Percentiles rank a stretch among this genome's conserved stretches.
Evolutionary conservation across 1,140 invertebrate genomes (phyloP).

Genomic region (Pseudoatta argentina): DNA sequence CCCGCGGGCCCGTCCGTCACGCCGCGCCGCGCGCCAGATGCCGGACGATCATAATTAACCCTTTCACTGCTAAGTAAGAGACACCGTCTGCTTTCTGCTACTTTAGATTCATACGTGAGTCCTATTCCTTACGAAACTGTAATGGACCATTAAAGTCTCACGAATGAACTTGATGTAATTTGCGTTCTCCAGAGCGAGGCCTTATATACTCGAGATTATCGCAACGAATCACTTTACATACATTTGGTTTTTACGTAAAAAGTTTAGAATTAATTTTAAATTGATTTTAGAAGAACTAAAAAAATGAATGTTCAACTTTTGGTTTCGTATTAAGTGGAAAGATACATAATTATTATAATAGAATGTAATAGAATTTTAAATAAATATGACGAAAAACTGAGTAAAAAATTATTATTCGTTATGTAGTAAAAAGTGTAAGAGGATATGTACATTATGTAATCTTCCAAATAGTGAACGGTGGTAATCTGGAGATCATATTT

Average conservation of each 20-base stretch:
- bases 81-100: constrained; percentile 57
- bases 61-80: constrained; percentile 54
- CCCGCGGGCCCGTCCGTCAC: background rate
- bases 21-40: constrained; percentile 16
- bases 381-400: background rate
- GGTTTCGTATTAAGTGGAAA: background rate
- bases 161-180: background rate
- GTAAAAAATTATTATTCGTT: background rate
- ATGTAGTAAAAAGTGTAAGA: background rate
- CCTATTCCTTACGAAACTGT: constrained; percentile 33
- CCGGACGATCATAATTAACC: constrained; percentile 54
- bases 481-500: background rate
- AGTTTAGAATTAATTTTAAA: background rate
- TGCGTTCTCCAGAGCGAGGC: background rate
- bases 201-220: background rate
- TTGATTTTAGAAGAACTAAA: background rate
- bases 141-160: background rate
- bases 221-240: background rate
- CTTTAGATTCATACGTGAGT: constrained; percentile 35
- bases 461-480: background rate
- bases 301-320: background rate
- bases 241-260: background rate
- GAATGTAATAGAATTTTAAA: background rate
- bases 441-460: background rate
- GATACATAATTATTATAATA: background rate